Evolutionary conservation across 2,113 vertebrate species (phyloP).

Genomic region (Podarcis muralis): DNA sequence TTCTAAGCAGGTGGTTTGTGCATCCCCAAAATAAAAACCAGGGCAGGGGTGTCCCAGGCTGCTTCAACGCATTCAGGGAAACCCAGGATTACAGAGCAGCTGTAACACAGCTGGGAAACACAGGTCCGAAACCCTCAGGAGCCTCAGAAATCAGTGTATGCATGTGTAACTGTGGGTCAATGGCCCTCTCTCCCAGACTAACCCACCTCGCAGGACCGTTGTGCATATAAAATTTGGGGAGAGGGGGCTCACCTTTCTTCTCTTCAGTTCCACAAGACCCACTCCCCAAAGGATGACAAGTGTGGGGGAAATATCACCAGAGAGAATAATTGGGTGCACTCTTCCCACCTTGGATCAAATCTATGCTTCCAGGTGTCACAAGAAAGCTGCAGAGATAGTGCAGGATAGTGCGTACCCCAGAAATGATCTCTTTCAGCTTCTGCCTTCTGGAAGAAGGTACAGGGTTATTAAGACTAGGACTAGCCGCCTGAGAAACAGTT

Average conservation of each 20-base stretch:
- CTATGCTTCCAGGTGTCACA: too few relatives aligned
- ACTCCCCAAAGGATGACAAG: background rate
- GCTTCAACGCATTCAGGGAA: background rate
- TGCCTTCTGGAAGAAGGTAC: too few relatives aligned
- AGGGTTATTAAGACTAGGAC: too few relatives aligned
- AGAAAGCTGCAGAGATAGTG: too few relatives aligned
- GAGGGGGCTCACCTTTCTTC: background rate
- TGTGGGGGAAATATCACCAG: background rate
- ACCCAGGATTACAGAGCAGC: background rate
- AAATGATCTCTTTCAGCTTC: too few relatives aligned
- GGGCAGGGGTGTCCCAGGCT: background rate
- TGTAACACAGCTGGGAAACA: too few relatives aligned
- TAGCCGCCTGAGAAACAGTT: too few relatives aligned
- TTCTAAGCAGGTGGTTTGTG: background rate
- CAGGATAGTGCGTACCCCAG: too few relatives aligned
- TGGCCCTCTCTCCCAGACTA: background rate
- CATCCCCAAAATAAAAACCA: background rate
- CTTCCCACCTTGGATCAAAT: too few relatives aligned
- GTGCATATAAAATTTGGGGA: background rate
- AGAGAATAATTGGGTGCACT: too few relatives aligned
- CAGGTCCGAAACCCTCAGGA: background rate
- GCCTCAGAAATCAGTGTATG: background rate
- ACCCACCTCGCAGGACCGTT: background rate
- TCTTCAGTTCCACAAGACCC: background rate
- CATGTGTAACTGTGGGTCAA: too few relatives aligned